Evolutionary conservation across 2,888 invertebrate genomes (phyloP).

Genomic region (Andricus curvator): DNA sequence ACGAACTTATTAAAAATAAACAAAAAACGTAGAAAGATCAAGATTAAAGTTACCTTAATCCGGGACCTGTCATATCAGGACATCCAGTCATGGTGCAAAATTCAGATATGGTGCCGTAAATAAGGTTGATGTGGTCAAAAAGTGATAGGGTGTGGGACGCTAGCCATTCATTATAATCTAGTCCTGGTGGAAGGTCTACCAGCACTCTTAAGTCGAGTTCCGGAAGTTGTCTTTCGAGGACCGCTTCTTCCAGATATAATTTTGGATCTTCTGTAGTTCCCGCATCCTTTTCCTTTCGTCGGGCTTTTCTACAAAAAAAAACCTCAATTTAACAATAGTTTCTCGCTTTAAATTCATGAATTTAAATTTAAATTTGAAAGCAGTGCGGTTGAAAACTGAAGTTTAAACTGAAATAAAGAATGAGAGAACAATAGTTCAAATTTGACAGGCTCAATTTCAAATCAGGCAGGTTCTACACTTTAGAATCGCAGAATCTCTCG

Average conservation of each 20-base stretch:
- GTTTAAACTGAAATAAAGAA: no score
- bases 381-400: neutral
- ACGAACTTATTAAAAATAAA: neutral
- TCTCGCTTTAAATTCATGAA: neutral
- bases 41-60: slow-evolving; percentile 85
- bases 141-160: slow-evolving; percentile 99
- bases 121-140: slow-evolving; percentile 99
- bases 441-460: no score
- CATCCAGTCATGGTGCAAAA: slow-evolving; percentile 98
- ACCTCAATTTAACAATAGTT: neutral
- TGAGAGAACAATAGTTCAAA: no score
- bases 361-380: neutral
- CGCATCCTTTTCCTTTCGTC: slow-evolving; percentile 95
- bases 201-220: slow-evolving; percentile 96
- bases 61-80: slow-evolving; percentile 98
- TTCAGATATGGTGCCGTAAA: slow-evolving; percentile 99
- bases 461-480: no score
- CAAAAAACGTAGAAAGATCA: neutral
- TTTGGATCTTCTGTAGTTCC: slow-evolving; percentile 91
- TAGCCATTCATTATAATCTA: slow-evolving; percentile 99
- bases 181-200: slow-evolving; percentile 95
- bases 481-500: no score
- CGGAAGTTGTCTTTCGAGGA: slow-evolving; percentile 95
- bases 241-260: slow-evolving; percentile 96
- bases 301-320: slow-evolving; percentile 90